These are phyloP conservation scores for Synergus itoensis DNA, from an alignment of 2,888 invertebrate species.

Conservation along the genomic window DNA sequence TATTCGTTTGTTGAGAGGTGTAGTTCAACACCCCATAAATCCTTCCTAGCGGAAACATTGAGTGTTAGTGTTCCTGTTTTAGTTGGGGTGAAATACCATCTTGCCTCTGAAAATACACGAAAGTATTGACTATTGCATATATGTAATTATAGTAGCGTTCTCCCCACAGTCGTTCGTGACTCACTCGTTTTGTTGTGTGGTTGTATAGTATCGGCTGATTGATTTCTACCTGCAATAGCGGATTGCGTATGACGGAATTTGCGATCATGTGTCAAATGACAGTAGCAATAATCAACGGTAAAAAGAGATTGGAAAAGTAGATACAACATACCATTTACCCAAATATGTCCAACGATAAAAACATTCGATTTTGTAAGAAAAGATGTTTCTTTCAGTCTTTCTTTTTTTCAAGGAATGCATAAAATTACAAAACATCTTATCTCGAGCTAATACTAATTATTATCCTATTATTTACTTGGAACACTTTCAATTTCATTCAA, in stretches of 20 bases:
- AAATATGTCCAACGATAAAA: neutral
- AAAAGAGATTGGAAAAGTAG: constrained; percentile 8
- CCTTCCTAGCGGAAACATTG: neutral
- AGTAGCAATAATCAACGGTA: constrained; percentile 25
- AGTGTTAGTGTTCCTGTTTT: neutral
- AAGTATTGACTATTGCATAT: neutral
- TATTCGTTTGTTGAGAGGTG: neutral
- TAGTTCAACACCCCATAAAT: neutral
- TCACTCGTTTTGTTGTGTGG: constrained; percentile 36
- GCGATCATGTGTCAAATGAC: constrained; percentile 34
- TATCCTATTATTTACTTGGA: too few relatives aligned
- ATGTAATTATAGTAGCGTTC: constrained; percentile 24
- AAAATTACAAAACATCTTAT: neutral
- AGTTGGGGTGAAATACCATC: neutral
- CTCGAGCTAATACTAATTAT: too few relatives aligned
- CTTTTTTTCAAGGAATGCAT: neutral
- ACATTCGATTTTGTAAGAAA: neutral
- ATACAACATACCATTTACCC: neutral
- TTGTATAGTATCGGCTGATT: constrained; percentile 21
- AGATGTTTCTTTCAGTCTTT: neutral
- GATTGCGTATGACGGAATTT: constrained; percentile 26
- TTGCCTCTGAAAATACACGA: constrained; percentile 14
- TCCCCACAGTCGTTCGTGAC: constrained; percentile 19
- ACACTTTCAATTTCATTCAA: too few relatives aligned
- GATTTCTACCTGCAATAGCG: constrained; percentile 29